Percentiles rank a stretch among this genome's conserved stretches.
Evolutionary conservation across 2,113 vertebrate genomes (phyloP).

Genomic region (Psettodes erumei): DNA sequence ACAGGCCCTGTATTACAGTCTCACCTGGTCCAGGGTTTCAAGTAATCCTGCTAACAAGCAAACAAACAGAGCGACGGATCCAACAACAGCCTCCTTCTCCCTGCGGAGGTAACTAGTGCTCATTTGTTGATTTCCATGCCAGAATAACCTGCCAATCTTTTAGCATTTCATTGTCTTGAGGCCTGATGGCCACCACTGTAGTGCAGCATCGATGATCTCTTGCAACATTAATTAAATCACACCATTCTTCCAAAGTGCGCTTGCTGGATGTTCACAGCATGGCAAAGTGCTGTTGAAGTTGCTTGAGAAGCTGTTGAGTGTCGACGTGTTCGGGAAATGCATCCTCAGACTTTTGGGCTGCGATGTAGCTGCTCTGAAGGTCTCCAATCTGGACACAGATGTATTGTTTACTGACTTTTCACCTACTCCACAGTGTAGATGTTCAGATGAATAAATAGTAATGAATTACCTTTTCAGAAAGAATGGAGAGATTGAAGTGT

Average conservation of each 20-base stretch:
- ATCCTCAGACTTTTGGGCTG: constrained; percentile 90
- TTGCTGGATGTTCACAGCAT: constrained; percentile 80
- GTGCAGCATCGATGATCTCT: background rate
- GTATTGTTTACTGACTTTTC: background rate
- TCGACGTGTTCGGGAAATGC: constrained; percentile 95
- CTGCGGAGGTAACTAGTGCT: too few species aligned
- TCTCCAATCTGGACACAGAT: constrained; percentile 88
- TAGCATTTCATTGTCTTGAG: background rate
- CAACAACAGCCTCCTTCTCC: too few species aligned
- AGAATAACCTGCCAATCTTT: constrained; percentile 3
- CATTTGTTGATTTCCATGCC: constrained; percentile 10
- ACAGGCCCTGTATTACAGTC: too few species aligned
- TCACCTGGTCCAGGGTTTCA: too few species aligned
- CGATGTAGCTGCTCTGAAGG: constrained; percentile 94
- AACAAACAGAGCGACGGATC: too few species aligned
- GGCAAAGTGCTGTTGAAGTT: constrained; percentile 92
- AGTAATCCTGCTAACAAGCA: too few species aligned
- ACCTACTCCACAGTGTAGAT: background rate
- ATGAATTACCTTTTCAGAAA: constrained; percentile 92
- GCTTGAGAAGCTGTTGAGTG: constrained; percentile 91
- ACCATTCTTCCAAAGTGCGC: background rate
- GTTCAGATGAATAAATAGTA: background rate
- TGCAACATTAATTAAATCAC: background rate
- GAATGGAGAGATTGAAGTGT: constrained; percentile 93
- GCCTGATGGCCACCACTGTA: background rate